Conservation (phyloP, 2,797 vertebrate species). For the Buphagus erythrorhynchus region DNA sequence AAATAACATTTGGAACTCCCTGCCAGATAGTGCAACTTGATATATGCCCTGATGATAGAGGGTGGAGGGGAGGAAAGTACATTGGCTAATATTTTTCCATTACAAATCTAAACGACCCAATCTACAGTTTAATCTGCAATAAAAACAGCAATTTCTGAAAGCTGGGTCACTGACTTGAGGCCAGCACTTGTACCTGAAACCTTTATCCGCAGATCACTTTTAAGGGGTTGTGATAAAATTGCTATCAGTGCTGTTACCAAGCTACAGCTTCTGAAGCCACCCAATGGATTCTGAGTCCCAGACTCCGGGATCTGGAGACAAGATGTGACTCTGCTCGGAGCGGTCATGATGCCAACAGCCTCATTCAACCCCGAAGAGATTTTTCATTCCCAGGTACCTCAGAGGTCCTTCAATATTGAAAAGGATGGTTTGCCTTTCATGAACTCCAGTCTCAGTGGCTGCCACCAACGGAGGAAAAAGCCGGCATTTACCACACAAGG, state of each 20-base stretch:
- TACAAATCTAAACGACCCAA: slow-evolving; percentile 59
- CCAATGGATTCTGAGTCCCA: not conserved
- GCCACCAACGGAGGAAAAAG: slow-evolving; percentile 53
- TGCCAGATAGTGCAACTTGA: slow-evolving; percentile 69
- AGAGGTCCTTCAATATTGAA: slow-evolving; percentile 10
- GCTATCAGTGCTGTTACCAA: not conserved
- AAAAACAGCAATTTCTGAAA: slow-evolving; percentile 24
- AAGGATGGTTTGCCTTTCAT: slow-evolving; percentile 50
- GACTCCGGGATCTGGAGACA: not conserved
- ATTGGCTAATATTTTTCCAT: slow-evolving; percentile 75
- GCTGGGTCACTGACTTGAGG: not conserved
- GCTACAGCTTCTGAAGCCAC: not conserved
- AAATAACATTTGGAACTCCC: slow-evolving; percentile 60
- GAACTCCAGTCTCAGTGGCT: slow-evolving; percentile 11
- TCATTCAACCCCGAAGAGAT: slow-evolving; percentile 7
- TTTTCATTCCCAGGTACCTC: slow-evolving; percentile 43
- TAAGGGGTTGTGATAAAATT: not conserved
- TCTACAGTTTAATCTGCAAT: slow-evolving; percentile 48
- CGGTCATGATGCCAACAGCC: slow-evolving; percentile 19
- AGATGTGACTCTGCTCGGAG: not conserved
- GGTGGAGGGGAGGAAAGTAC: slow-evolving; percentile 56
- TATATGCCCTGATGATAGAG: slow-evolving; percentile 69
- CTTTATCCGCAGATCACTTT: not conserved
- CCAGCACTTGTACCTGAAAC: slow-evolving; percentile 10
- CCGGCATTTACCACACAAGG: slow-evolving; percentile 45